A percentile compares a stretch with the other conserved stretches of the same genome.
These are phyloP conservation scores for Cenopis cana DNA, from an alignment of 2,888 invertebrate genomes.

Conservation along the genomic window DNA sequence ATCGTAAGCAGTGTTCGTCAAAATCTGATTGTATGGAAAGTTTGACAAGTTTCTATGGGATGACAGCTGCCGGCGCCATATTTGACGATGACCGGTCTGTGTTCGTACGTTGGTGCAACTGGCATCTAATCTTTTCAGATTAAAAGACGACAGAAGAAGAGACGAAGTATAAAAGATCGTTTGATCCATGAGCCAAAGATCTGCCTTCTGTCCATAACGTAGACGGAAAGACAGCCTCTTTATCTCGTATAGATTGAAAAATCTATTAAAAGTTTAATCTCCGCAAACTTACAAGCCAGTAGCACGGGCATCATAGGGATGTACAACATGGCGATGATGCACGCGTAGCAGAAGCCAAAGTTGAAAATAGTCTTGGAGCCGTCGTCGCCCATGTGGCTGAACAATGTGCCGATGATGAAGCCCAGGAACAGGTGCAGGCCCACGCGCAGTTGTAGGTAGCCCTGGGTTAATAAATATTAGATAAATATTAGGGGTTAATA, in stretches of 20 bases:
- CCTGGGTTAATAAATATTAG: slow-evolving; percentile 68
- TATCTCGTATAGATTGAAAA: neutral
- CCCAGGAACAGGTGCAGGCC: slow-evolving; percentile 88
- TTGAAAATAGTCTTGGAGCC: slow-evolving; percentile 93
- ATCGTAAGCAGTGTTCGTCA: no score
- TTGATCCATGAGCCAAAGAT: neutral
- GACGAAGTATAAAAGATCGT: neutral
- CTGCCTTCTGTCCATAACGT: neutral
- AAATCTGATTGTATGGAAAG: no score
- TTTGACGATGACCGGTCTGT: no score
- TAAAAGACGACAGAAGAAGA: no score
- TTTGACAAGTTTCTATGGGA: no score
- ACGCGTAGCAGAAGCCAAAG: slow-evolving; percentile 93
- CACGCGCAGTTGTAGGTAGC: slow-evolving; percentile 89
- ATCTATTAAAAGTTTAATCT: no score
- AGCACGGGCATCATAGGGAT: slow-evolving; percentile 93
- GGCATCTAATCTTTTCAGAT: no score
- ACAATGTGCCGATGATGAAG: slow-evolving; percentile 88
- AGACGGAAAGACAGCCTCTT: neutral
- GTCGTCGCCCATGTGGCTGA: slow-evolving; percentile 90
- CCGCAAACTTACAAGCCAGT: slow-evolving; percentile 88
- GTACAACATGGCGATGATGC: slow-evolving; percentile 91
- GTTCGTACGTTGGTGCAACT: no score
- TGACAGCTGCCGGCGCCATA: no score
- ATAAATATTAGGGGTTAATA: no score